A percentile compares a stretch with the other conserved stretches of the same genome.
phyloP scores from a whole-genome alignment of 1,140 invertebrate species.

The Subanguina moxae region DNA sequence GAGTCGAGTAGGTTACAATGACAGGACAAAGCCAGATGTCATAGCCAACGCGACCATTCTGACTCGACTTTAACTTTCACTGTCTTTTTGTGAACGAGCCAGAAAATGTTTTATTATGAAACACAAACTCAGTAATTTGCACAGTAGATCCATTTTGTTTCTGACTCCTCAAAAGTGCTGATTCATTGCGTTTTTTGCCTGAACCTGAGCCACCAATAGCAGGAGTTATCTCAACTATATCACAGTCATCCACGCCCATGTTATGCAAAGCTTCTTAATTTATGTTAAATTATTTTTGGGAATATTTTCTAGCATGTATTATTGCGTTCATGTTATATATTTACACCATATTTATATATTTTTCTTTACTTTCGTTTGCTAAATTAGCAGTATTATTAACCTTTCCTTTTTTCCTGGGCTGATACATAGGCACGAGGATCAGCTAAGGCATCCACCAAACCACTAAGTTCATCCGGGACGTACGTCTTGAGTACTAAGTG shows the following conservation, averaged over 20 bases:
- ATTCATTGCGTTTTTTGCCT: slow-evolving; percentile 4
- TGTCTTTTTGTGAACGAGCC: too few species aligned
- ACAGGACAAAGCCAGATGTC: too few species aligned
- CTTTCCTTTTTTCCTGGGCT: slow-evolving; percentile 36
- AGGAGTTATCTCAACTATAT: slow-evolving; percentile 63
- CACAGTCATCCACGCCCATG: slow-evolving; percentile 82
- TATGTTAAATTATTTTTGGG: too few species aligned
- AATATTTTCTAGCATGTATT: too few species aligned
- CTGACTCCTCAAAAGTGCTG: background rate
- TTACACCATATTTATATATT: too few species aligned
- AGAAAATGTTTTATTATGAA: background rate
- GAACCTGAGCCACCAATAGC: background rate
- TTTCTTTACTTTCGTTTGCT: too few species aligned
- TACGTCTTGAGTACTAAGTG: slow-evolving; percentile 99
- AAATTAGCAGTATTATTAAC: too few species aligned
- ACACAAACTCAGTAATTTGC: background rate
- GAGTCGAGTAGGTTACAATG: too few species aligned
- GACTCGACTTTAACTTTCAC: too few species aligned
- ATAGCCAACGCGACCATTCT: too few species aligned
- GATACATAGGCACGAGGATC: slow-evolving; percentile 88
- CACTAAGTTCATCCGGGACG: slow-evolving; percentile 96
- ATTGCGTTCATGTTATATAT: too few species aligned
- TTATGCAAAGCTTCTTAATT: slow-evolving; percentile 87
- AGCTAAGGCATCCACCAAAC: slow-evolving; percentile 92
- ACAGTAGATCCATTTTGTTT: slow-evolving; percentile 11